These are phyloP conservation scores for Myocastor coypus DNA, from an alignment of 2,113 vertebrate genomes.

Conservation along the genomic window DNA sequence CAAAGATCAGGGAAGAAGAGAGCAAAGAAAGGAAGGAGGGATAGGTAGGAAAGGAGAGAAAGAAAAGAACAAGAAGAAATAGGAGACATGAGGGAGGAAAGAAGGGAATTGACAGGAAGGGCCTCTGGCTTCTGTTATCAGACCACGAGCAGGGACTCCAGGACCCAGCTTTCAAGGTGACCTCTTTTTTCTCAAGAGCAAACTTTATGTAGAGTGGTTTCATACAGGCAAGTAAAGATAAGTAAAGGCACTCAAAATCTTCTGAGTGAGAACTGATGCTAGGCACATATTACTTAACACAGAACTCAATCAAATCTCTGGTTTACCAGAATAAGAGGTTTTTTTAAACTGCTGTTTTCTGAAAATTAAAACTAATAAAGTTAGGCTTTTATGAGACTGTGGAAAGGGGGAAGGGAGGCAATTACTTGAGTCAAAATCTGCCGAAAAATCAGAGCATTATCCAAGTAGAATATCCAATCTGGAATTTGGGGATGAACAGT, in stretches of 20 bases:
- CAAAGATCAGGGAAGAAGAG: background rate
- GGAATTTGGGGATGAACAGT: background rate
- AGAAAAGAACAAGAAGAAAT: background rate
- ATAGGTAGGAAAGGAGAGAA: background rate
- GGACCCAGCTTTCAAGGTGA: background rate
- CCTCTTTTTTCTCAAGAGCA: background rate
- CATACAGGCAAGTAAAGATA: background rate
- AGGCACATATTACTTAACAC: constrained; percentile 17
- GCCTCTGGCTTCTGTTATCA: constrained; percentile 13
- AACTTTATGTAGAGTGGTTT: background rate
- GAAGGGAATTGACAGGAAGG: constrained; percentile 26
- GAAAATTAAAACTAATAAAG: constrained; percentile 33
- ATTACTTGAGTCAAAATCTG: constrained; percentile 7
- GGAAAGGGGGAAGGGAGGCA: background rate
- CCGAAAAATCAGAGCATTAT: constrained; percentile 11
- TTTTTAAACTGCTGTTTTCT: background rate
- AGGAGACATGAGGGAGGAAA: too few relatives aligned
- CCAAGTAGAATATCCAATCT: background rate
- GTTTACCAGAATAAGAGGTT: background rate
- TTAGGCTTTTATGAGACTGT: background rate
- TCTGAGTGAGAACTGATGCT: background rate
- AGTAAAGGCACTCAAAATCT: constrained; percentile 43
- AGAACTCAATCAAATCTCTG: background rate
- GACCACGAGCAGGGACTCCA: constrained; percentile 17
- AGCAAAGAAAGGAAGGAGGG: background rate